Evolutionary conservation across 1,140 invertebrate genomes (phyloP).

Genomic region (Drosophila sp.): DNA sequence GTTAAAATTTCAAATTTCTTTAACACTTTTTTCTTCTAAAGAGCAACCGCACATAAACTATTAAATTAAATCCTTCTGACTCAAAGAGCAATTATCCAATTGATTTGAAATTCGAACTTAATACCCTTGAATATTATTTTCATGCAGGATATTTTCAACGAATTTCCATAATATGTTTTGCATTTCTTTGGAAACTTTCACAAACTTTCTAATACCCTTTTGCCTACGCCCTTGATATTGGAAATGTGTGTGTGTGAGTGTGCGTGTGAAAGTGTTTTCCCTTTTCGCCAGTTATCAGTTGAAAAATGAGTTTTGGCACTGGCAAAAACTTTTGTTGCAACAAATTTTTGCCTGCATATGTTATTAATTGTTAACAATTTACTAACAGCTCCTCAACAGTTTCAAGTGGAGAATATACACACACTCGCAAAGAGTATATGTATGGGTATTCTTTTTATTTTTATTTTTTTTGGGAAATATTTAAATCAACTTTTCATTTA

Average conservation of each 20-base stretch:
- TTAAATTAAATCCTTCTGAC: too few relatives aligned
- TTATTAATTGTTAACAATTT: constrained; percentile 70
- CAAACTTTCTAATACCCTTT: neutral
- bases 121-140: too few relatives aligned
- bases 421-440: too few relatives aligned
- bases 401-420: neutral
- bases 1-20: too few relatives aligned
- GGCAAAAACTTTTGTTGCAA: constrained; percentile 22
- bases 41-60: too few relatives aligned
- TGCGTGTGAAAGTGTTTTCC: constrained; percentile 9
- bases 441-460: too few relatives aligned
- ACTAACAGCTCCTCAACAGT: constrained; percentile 41
- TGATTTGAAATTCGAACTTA: too few relatives aligned
- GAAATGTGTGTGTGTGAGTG: constrained; percentile 15
- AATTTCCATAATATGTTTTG: too few relatives aligned
- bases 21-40: too few relatives aligned
- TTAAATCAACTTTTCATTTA: constrained; percentile 29
- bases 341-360: constrained; percentile 42
- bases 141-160: too few relatives aligned
- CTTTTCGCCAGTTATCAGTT: constrained; percentile 63
- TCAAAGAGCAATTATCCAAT: too few relatives aligned
- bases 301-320: constrained; percentile 61
- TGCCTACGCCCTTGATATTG: constrained; percentile 1
- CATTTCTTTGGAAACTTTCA: neutral
- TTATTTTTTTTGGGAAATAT: constrained; percentile 9